A percentile compares a stretch with the other conserved stretches of the same genome.
Conservation (phyloP, 2,888 invertebrate genomes). For the Meteorus cinctellus region DNA sequence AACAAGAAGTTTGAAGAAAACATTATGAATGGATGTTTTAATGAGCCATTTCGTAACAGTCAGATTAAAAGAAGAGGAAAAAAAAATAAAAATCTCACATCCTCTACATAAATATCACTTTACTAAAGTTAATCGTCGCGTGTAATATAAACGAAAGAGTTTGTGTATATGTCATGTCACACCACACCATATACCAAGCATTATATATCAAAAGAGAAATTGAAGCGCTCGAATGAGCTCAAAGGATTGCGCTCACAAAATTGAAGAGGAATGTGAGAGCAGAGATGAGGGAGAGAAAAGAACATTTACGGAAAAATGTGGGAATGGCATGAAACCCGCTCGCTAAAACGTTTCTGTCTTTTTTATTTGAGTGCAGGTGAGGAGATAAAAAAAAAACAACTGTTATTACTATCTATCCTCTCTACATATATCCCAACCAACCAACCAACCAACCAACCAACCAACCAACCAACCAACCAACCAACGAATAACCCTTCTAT, state of each 20-base stretch:
- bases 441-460: not conserved
- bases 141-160: conserved; percentile 22
- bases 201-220: conserved; percentile 30
- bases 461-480: not conserved
- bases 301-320: not conserved
- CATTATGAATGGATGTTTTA: not conserved
- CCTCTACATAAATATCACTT: conserved; percentile 11
- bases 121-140: conserved; percentile 30
- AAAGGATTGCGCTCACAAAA: conserved; percentile 25
- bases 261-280: conserved; percentile 28
- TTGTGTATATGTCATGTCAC: not conserved
- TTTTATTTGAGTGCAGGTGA: not conserved
- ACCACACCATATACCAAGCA: conserved; percentile 11
- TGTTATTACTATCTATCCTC: conserved; percentile 3
- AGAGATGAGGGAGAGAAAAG: conserved; percentile 10
- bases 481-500: conserved; percentile 8
- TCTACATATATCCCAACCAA: not conserved
- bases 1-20: not conserved
- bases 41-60: not conserved
- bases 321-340: conserved; percentile 1
- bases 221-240: conserved; percentile 30
- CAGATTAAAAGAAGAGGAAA: no score
- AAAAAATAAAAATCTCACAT: not conserved
- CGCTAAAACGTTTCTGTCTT: not conserved
- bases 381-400: not conserved